Evolutionary conservation across 2,888 invertebrate genomes (phyloP).

Genomic region (Ischnura elegans): DNA sequence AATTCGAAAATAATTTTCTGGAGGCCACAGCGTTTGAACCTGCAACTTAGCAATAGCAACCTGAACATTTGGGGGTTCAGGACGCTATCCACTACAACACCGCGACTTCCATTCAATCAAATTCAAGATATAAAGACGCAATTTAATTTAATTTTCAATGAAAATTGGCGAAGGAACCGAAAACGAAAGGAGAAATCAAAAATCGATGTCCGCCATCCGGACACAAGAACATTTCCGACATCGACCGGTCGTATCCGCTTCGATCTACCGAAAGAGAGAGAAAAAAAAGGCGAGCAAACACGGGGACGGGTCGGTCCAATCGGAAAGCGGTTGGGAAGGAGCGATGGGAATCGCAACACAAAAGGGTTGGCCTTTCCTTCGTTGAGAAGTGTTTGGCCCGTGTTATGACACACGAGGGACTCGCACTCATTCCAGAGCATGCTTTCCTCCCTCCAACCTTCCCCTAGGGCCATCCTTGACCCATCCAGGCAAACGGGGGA

Average conservation of each 20-base stretch:
- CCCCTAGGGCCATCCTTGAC: constrained; percentile 1
- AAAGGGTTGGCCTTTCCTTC: constrained; percentile 2
- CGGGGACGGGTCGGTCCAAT: neutral
- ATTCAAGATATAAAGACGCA: too few relatives aligned
- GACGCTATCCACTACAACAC: too few relatives aligned
- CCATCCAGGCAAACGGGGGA: neutral
- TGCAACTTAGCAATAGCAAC: too few relatives aligned
- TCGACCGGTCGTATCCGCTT: neutral
- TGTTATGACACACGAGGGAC: constrained; percentile 3
- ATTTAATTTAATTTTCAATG: too few relatives aligned
- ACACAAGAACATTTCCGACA: neutral
- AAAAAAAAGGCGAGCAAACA: neutral
- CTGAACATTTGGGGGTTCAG: too few relatives aligned
- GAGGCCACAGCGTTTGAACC: too few relatives aligned
- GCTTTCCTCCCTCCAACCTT: neutral
- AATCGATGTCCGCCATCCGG: too few relatives aligned
- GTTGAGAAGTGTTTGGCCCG: neutral
- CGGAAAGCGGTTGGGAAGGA: neutral
- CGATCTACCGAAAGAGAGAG: neutral
- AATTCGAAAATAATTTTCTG: too few relatives aligned
- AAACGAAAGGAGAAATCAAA: too few relatives aligned
- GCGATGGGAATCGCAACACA: too few relatives aligned
- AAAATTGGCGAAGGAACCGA: too few relatives aligned
- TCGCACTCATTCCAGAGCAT: neutral
- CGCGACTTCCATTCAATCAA: too few relatives aligned